Conservation (phyloP, 2,797 vertebrate genomes). For the Sebastes minor region DNA sequence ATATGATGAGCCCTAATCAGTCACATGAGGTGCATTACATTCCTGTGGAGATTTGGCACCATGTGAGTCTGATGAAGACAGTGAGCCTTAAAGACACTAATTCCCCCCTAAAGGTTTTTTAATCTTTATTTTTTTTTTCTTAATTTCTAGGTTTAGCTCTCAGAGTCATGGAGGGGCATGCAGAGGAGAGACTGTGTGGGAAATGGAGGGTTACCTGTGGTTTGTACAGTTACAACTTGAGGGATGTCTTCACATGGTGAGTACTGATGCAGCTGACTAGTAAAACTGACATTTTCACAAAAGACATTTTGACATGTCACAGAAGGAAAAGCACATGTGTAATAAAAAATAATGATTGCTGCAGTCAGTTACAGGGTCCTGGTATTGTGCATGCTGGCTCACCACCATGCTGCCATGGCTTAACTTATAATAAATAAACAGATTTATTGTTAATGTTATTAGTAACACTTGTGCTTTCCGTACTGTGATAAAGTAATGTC, state of each 20-base stretch:
- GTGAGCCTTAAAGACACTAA: constrained; percentile 9
- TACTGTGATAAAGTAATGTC: too few species aligned
- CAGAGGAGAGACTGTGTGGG: constrained; percentile 42
- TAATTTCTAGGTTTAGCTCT: constrained; percentile 27
- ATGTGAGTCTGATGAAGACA: constrained; percentile 20
- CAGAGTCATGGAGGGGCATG: constrained; percentile 68
- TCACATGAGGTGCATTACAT: constrained; percentile 17
- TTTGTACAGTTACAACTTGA: constrained; percentile 51
- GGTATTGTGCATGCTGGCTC: neutral
- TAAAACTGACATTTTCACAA: neutral
- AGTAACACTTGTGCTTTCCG: too few species aligned
- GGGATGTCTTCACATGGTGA: constrained; percentile 80
- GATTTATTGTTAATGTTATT: too few species aligned
- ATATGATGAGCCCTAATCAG: neutral
- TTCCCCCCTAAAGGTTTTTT: neutral
- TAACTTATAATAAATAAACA: too few species aligned
- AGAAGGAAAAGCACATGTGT: too few species aligned
- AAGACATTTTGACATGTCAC: too few species aligned
- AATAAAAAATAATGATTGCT: neutral
- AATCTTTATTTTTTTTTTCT: neutral
- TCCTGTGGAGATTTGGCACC: constrained; percentile 46
- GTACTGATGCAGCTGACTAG: neutral
- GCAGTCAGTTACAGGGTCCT: neutral
- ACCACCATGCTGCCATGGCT: too few species aligned
- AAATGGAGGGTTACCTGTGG: constrained; percentile 54